These are phyloP conservation scores for Carassius gibelio DNA, from an alignment of 2,113 vertebrate genomes.

Conservation along the genomic window DNA sequence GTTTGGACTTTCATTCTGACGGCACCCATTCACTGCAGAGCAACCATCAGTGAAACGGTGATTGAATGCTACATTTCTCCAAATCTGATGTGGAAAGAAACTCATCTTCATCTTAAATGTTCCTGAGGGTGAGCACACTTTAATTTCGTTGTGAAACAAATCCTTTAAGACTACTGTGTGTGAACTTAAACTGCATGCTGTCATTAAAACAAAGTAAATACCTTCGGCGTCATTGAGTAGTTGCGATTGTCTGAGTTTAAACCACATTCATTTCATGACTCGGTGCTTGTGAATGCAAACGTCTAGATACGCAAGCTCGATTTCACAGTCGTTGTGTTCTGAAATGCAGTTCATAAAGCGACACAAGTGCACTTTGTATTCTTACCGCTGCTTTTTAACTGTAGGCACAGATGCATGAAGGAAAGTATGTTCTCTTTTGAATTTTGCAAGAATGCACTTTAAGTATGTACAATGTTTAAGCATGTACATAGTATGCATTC, in stretches of 20 bases:
- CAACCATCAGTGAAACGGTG: no score
- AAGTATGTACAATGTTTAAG: not conserved
- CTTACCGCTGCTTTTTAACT: not conserved
- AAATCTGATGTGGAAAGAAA: no score
- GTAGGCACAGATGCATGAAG: not conserved
- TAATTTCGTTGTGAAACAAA: no score
- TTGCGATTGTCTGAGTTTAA: not conserved
- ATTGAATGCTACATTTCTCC: no score
- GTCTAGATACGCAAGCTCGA: not conserved
- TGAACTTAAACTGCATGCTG: not conserved
- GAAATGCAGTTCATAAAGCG: not conserved
- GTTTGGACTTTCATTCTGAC: no score
- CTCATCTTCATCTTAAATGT: no score
- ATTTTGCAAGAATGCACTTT: not conserved
- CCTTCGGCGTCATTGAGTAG: not conserved
- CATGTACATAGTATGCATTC: not conserved
- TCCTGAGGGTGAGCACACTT: no score
- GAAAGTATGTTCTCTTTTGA: not conserved
- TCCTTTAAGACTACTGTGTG: not conserved
- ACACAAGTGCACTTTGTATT: not conserved
- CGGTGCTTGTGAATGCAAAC: not conserved
- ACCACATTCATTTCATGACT: not conserved
- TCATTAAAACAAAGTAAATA: not conserved
- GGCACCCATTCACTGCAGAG: no score
- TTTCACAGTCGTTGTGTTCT: not conserved